Evolutionary conservation across 2,113 vertebrate species (phyloP).

Genomic region (Gallinago paraguaiae): DNA sequence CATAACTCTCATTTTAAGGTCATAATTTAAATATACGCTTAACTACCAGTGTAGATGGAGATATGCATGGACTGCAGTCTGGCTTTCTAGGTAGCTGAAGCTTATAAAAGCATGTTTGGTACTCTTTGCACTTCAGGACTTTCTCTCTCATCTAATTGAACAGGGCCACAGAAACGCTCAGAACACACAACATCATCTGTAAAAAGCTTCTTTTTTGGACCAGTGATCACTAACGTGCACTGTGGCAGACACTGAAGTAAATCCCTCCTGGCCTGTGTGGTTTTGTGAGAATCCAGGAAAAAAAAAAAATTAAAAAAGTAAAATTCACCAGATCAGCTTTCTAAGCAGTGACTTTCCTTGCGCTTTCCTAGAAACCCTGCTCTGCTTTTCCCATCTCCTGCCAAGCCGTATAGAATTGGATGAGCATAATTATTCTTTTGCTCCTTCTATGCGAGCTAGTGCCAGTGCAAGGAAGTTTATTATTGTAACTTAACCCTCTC

Average conservation of each 20-base stretch:
- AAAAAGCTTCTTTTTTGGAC: neutral
- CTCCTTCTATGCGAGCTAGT: neutral
- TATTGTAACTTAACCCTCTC: constrained; percentile 64
- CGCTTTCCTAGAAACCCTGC: constrained; percentile 61
- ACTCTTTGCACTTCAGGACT: neutral
- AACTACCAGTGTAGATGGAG: neutral
- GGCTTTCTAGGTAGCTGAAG: neutral
- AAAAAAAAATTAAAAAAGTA: neutral
- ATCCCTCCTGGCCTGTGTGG: constrained; percentile 24
- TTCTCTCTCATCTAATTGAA: neutral
- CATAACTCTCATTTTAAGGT: neutral
- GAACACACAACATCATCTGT: neutral
- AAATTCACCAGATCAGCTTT: constrained; percentile 60
- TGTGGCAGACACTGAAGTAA: constrained; percentile 8
- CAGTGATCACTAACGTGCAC: neutral
- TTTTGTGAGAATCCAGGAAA: constrained; percentile 35
- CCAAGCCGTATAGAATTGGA: constrained; percentile 55
- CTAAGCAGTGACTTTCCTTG: constrained; percentile 43
- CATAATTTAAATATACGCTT: neutral
- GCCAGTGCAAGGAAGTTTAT: constrained; percentile 36
- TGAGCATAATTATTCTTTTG: constrained; percentile 27
- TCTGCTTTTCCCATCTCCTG: constrained; percentile 66
- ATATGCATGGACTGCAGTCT: neutral
- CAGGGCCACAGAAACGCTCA: neutral
- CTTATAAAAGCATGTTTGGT: neutral